Evolutionary conservation across 2,113 vertebrate species (phyloP).

Genomic region (Strigops habroptila): DNA sequence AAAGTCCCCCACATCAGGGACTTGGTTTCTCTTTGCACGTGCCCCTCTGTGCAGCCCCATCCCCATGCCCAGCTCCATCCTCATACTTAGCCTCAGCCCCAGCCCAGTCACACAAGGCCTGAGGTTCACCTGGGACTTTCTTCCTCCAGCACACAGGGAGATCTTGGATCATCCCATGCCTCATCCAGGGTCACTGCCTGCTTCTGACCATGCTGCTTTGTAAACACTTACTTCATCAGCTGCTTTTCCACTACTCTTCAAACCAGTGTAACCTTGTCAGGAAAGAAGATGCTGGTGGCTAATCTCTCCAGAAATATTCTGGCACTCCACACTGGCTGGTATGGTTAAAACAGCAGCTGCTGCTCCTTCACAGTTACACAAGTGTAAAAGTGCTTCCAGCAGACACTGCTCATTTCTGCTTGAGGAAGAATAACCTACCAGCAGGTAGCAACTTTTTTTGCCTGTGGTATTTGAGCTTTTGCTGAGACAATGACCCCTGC

Average conservation of each 20-base stretch:
- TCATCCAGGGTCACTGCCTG: background rate
- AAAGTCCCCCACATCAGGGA: fast-evolving
- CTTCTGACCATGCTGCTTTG: background rate
- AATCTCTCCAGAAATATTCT: background rate
- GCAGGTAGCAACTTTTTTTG: background rate
- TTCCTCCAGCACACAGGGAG: fast-evolving
- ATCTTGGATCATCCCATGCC: background rate
- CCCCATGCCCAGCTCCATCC: background rate
- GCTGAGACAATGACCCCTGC: background rate
- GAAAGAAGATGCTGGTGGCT: background rate
- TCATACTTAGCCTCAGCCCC: no score
- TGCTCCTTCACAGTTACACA: background rate
- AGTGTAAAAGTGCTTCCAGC: background rate
- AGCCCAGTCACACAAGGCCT: background rate
- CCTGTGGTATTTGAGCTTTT: background rate
- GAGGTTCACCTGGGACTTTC: background rate
- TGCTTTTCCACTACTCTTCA: background rate
- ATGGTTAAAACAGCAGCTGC: background rate
- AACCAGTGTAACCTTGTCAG: background rate
- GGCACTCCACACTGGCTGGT: background rate
- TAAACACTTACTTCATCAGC: background rate
- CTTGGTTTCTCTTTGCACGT: background rate
- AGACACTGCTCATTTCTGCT: background rate
- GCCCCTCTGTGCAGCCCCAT: background rate
- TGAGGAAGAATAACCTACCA: background rate